Evolutionary conservation across 2,113 vertebrate species (phyloP), one percentile per base, ranked within the genome.

Genomic region (Ploceus nigricollis): DNA sequence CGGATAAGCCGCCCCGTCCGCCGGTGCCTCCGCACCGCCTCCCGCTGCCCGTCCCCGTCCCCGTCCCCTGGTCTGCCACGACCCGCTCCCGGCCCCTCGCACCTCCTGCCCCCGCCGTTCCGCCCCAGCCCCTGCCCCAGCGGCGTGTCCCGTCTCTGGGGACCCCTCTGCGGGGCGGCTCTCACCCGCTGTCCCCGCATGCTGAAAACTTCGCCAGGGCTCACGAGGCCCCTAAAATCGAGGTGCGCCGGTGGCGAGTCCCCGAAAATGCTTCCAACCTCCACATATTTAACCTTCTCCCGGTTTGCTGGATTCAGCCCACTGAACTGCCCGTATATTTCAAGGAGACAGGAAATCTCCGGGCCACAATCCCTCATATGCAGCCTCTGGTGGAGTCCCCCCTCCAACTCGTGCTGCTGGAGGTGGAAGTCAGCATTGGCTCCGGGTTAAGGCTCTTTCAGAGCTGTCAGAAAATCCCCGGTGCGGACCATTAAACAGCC

Each of bases 271-370:
- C 45, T 27, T 47, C 47, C 77, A 82, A 22, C 48, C 27, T 33
- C 37, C 17, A 18, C 18, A 0, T 7, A 13, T 31, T 35, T 58
- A 66, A 47, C 17, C 23, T 94, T 47, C 14, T 75, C 50, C 39
- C 71, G 1, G 19, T 17, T 54, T 1, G 25, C 6, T 23, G 18
- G 28, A 39, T 82, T 64, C 37, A 84, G 28, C 47, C n/a, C 51
- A 0, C 28, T 6, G 8, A 64, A 10, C 31, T 35, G 40, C n/a
- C 30, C 40, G 44, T 37, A 0, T 11, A 3, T 33, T 39, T 35
- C 64, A 56, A 57, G 54, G 15, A 12, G 51, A 6, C 22, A 3
- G 37, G 47, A 82, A 31, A 64, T 27, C 7, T 44, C 23, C 42
- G 19, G 44, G 53, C 48, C 57, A 7, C 40, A 9, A 11, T 2